Conservation (phyloP, 2,888 invertebrate species). For the Polia nebulosa region DNA sequence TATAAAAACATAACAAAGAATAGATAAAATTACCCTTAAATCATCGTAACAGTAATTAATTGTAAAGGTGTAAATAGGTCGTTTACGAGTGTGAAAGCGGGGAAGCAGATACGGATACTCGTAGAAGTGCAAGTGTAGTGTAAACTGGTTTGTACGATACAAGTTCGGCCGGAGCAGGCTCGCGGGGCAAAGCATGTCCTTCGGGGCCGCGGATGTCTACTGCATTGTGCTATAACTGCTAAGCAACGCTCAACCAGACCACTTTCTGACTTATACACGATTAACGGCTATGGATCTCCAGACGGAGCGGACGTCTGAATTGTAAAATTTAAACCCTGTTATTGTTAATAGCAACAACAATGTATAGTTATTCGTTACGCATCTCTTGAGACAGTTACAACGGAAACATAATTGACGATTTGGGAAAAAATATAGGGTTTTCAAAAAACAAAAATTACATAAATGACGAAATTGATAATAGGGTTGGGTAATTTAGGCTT, state of each 20-base stretch:
- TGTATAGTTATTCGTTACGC: not conserved
- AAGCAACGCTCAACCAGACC: slow-evolving; percentile 66
- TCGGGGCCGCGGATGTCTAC: slow-evolving; percentile 76
- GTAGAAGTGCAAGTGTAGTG: slow-evolving; percentile 83
- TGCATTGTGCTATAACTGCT: slow-evolving; percentile 81
- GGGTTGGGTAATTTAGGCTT: not conserved
- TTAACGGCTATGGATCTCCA: slow-evolving; percentile 37
- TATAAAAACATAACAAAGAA: slow-evolving; percentile 21
- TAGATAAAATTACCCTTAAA: slow-evolving; percentile 3
- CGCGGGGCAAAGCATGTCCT: slow-evolving; percentile 81
- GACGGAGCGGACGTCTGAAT: slow-evolving; percentile 14
- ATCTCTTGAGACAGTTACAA: slow-evolving; percentile 2
- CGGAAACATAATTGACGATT: not conserved
- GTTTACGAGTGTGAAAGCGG: slow-evolving; percentile 75
- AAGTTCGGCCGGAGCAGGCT: slow-evolving; percentile 65
- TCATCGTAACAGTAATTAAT: not conserved
- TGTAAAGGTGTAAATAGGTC: slow-evolving; percentile 28
- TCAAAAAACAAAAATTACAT: not conserved
- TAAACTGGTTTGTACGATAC: slow-evolving; percentile 80
- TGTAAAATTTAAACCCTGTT: not conserved
- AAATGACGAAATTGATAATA: not conserved
- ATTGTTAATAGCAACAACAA: not conserved
- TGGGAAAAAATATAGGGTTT: not conserved
- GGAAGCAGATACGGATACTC: slow-evolving; percentile 72
- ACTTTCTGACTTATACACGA: slow-evolving; percentile 69